Evolutionary conservation across 2,888 invertebrate genomes (phyloP).

Genomic region (Euclidia mi): DNA sequence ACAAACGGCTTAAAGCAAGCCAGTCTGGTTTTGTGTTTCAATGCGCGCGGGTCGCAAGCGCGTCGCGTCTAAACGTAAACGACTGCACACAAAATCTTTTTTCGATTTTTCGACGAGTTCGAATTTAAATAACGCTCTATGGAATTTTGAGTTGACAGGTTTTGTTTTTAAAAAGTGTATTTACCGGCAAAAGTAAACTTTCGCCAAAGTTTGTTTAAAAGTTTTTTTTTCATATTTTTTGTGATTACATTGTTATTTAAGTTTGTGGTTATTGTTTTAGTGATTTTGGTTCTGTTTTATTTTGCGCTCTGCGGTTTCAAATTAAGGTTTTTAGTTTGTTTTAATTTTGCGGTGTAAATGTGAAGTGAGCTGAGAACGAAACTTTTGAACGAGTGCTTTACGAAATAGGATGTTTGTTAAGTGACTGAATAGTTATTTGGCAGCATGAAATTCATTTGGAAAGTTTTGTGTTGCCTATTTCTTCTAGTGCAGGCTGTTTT

Average conservation of each 20-base stretch:
- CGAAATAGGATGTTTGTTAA: slow-evolving; percentile 64
- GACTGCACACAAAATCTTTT: slow-evolving; percentile 71
- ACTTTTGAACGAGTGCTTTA: slow-evolving; percentile 62
- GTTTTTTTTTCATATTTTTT: slow-evolving; percentile 60
- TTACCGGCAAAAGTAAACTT: slow-evolving; percentile 62
- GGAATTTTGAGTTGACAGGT: slow-evolving; percentile 60
- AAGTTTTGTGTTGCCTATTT: slow-evolving; percentile 76
- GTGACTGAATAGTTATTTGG: slow-evolving; percentile 66
- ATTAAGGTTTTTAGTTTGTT: slow-evolving; percentile 58
- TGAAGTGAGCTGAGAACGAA: slow-evolving; percentile 63
- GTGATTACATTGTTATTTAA: slow-evolving; percentile 77
- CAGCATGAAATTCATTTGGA: slow-evolving; percentile 84
- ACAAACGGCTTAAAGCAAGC: slow-evolving; percentile 84
- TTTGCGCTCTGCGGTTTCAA: slow-evolving; percentile 59
- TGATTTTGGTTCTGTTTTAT: slow-evolving; percentile 69
- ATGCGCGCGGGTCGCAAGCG: slow-evolving; percentile 83
- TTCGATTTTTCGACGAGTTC: slow-evolving; percentile 76
- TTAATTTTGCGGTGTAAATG: slow-evolving; percentile 66
- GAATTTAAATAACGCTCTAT: slow-evolving; percentile 55
- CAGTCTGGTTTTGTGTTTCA: slow-evolving; percentile 88
- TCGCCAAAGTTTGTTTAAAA: slow-evolving; percentile 73
- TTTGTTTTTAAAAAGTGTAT: slow-evolving; percentile 63
- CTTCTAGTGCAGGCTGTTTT: slow-evolving; percentile 77
- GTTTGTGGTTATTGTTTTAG: slow-evolving; percentile 74
- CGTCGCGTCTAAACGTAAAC: slow-evolving; percentile 64